phyloP scores from a whole-genome alignment of 2,888 invertebrate genomes.

The Myathropa florea region DNA sequence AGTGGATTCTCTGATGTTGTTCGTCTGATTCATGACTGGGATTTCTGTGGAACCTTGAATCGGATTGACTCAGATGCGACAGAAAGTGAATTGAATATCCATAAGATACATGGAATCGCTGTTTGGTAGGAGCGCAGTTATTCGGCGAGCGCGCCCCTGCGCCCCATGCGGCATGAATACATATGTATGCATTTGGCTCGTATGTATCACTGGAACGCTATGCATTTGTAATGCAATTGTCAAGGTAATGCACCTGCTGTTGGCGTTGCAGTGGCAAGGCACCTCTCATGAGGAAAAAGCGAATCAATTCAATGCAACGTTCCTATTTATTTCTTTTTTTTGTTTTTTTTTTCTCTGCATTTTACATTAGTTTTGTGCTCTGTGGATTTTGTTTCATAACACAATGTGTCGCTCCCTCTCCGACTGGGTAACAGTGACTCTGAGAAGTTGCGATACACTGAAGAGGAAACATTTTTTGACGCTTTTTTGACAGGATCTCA shows the following conservation, averaged over 20 bases:
- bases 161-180: background rate
- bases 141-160: slow-evolving; percentile 53
- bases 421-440: slow-evolving; percentile 21
- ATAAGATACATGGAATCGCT: slow-evolving; percentile 49
- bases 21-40: slow-evolving; percentile 53
- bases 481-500: background rate
- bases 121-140: slow-evolving; percentile 28
- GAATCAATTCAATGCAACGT: slow-evolving; percentile 62
- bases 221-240: slow-evolving; percentile 69
- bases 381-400: slow-evolving; percentile 60
- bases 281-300: slow-evolving; percentile 48
- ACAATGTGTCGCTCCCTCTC: slow-evolving; percentile 4
- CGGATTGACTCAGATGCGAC: slow-evolving; percentile 37
- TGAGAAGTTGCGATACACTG: background rate
- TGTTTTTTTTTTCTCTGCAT: slow-evolving; percentile 36
- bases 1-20: slow-evolving; percentile 40
- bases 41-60: slow-evolving; percentile 62
- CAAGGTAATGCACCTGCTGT: slow-evolving; percentile 69
- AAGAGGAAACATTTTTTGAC: background rate
- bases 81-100: slow-evolving; percentile 46
- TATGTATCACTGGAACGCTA: slow-evolving; percentile 22
- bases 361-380: slow-evolving; percentile 63
- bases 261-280: slow-evolving; percentile 18
- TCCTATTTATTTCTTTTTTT: slow-evolving; percentile 9
- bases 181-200: background rate